Base-by-base conservation (phyloP, 1,140 invertebrate genomes). In the Scaptomyza graminum region DNA sequence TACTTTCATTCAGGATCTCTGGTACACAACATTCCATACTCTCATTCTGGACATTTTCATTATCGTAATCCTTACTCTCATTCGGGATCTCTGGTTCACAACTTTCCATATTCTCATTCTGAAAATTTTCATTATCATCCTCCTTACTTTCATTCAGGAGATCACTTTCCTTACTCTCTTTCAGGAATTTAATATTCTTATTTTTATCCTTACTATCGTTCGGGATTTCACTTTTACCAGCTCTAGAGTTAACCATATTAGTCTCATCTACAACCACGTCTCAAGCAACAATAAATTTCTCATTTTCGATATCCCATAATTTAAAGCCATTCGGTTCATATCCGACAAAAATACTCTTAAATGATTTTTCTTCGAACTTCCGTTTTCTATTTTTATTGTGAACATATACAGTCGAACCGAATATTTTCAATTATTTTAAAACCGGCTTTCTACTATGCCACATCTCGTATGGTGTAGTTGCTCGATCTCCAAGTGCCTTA, bases 351-450 rank as follows among this genome's bases (percentile, higher is more conserved):
- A 54, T 44, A 44, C 39, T 57, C 43, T 55, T 41, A 55, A 16
- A 55, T 22, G 52, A 55, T 28, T 28, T 18, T 16, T 55, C 34
- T n/a, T 55, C 52, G 39, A 55, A 55, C 39, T 55, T 55, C 15
- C 52, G 9, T 50, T 28, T 28, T 28, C 25, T 28, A 28, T 28
- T 28, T 28, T 28, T 5, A 28, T 28, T 28, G 25, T 28, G 25
- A 28, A 28, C 25, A 28, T 28, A 28, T 4, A 28, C 25, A 12
- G 88, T 92, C 81, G 90, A 92, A 67, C 92, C 92, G 6, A 28
- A 28, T 28, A 28, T 28, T 28, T 28, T 28, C 6, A 28, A 28
- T 3, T 28, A 28, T 28, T 28, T 28, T 28, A 28, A 6, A 28
- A 28, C 25, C 25, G 25, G 25, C 25, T 28, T 28, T 28, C 25